Evolutionary conservation across 2,797 vertebrate species (phyloP).

Genomic region (Hippoglossus hippoglossus): DNA sequence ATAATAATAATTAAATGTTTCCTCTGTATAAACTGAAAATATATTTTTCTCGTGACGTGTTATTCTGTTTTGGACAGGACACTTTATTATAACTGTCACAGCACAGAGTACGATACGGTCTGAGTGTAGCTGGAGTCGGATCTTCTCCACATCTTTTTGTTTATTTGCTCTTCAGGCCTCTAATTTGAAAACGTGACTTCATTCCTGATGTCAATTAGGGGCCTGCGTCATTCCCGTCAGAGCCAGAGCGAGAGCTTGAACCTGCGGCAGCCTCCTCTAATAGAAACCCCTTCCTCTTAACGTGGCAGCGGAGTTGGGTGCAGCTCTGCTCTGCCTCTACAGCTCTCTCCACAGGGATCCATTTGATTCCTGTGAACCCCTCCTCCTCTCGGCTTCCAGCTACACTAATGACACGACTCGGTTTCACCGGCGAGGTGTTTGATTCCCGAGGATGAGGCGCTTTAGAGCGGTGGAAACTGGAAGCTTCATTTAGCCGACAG

Average conservation of each 20-base stretch:
- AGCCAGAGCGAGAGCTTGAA: neutral
- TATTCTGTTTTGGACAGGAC: too few relatives aligned
- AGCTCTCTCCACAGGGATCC: constrained; percentile 49
- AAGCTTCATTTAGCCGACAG: constrained; percentile 40
- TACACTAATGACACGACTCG: constrained; percentile 53
- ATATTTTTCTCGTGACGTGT: too few relatives aligned
- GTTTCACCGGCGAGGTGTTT: constrained; percentile 43
- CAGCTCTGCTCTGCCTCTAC: constrained; percentile 17
- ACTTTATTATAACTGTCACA: too few relatives aligned
- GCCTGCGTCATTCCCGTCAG: neutral
- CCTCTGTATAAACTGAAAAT: too few relatives aligned
- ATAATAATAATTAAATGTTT: too few relatives aligned
- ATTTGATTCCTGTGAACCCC: constrained; percentile 45
- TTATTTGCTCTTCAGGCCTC: too few relatives aligned
- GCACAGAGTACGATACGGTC: too few relatives aligned
- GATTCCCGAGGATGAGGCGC: constrained; percentile 34
- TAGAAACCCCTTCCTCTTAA: constrained; percentile 16
- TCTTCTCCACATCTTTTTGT: too few relatives aligned
- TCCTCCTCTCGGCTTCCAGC: constrained; percentile 43
- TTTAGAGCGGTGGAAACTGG: constrained; percentile 32
- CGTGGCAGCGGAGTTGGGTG: constrained; percentile 22
- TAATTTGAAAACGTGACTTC: too few relatives aligned
- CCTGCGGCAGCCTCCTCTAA: constrained; percentile 1
- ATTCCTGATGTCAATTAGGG: neutral
- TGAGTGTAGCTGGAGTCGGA: too few relatives aligned